Conservation (phyloP, 2,797 vertebrate genomes). For the Catamblyrhynchus diadema region DNA sequence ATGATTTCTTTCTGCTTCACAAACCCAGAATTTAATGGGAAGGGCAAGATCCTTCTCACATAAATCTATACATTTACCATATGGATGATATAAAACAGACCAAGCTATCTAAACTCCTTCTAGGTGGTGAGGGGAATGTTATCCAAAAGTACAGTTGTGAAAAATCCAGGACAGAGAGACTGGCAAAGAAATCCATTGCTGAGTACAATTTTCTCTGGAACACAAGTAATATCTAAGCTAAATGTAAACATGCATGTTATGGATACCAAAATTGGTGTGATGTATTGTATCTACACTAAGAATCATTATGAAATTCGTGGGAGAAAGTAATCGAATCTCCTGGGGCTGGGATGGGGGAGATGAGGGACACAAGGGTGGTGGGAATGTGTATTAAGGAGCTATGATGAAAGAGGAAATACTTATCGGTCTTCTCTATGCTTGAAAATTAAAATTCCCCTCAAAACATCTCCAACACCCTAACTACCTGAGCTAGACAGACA, state of each 20-base stretch:
- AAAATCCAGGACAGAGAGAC: not conserved
- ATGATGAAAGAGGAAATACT: not conserved
- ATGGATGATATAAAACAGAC: not conserved
- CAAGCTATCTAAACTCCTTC: not conserved
- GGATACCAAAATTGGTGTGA: not conserved
- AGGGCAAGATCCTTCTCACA: not conserved
- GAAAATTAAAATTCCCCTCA: not conserved
- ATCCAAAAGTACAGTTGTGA: not conserved
- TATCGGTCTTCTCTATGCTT: not conserved
- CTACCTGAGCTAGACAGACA: not conserved
- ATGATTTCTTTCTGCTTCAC: not conserved
- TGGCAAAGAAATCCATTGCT: not conserved
- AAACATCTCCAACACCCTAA: not conserved
- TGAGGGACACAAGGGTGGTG: fast-evolving
- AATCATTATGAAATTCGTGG: not conserved
- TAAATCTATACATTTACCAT: not conserved
- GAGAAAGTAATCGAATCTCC: not conserved
- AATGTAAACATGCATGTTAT: not conserved
- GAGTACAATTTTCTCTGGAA: not conserved
- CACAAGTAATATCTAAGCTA: not conserved
- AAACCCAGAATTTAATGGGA: not conserved
- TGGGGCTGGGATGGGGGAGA: fast-evolving
- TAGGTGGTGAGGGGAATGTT: not conserved
- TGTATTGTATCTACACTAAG: not conserved
- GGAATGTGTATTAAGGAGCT: not conserved